Evolutionary conservation across 2,888 invertebrate species (phyloP).

Genomic region (Pyrgus malvae): DNA sequence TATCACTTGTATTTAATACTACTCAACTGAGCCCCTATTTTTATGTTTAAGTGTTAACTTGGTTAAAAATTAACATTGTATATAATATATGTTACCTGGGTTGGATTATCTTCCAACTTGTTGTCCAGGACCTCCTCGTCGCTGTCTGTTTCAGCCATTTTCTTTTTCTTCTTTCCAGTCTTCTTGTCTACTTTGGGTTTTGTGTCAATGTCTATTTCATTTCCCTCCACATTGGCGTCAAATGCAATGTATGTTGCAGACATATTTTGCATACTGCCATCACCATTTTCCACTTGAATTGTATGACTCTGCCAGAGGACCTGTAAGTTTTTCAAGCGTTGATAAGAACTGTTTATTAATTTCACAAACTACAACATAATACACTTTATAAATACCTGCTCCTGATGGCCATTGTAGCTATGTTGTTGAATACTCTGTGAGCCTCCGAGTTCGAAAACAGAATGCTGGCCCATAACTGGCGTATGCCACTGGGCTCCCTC

Average conservation of each 20-base stretch:
- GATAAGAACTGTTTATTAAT: too few species aligned
- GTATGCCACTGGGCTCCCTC: constrained; percentile 85
- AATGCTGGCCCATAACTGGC: constrained; percentile 81
- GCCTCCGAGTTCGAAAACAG: constrained; percentile 71
- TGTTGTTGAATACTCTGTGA: constrained; percentile 72
- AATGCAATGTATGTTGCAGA: constrained; percentile 65
- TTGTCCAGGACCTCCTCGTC: constrained; percentile 83
- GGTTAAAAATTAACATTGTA: background rate
- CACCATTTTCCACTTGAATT: constrained; percentile 83
- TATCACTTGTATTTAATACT: too few species aligned
- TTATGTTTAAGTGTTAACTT: too few species aligned
- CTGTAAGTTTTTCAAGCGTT: constrained; percentile 53
- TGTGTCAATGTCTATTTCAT: constrained; percentile 69
- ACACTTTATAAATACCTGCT: too few species aligned
- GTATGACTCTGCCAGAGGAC: constrained; percentile 85
- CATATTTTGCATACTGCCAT: constrained; percentile 61
- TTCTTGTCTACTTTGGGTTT: constrained; percentile 76
- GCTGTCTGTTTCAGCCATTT: constrained; percentile 69
- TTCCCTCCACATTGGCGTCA: constrained; percentile 61
- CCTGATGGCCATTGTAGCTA: constrained; percentile 74
- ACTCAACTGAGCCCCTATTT: too few species aligned
- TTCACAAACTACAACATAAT: too few species aligned
- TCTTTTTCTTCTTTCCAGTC: constrained; percentile 67
- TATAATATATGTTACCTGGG: constrained; percentile 59
- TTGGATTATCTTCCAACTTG: constrained; percentile 86